phyloP scores from a whole-genome alignment of 1,140 invertebrate genomes.

The Drosophila eugracilis region DNA sequence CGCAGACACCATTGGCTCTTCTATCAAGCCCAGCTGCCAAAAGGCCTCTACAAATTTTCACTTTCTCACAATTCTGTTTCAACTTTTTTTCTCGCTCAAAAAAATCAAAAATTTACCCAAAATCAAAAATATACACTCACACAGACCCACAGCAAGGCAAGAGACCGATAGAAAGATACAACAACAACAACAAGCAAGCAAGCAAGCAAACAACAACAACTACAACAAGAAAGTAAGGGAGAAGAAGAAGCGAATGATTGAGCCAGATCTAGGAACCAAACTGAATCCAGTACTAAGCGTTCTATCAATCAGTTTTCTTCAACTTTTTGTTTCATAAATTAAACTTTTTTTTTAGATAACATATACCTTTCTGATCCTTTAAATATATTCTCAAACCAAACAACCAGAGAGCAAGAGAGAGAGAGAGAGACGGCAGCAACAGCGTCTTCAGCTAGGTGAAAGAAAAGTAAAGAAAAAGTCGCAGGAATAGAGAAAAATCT shows the following conservation, averaged over 20 bases:
- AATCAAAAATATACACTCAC: conserved; percentile 49
- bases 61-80: conserved; percentile 62
- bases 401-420: too few relatives aligned
- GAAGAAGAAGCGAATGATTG: background rate
- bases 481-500: too few relatives aligned
- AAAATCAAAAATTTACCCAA: conserved; percentile 57
- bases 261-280: background rate
- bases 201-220: conserved; percentile 1
- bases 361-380: background rate
- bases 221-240: background rate
- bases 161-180: too few relatives aligned
- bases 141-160: conserved; percentile 15
- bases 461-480: conserved; percentile 2
- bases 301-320: background rate
- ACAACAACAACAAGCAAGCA: conserved; percentile 20
- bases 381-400: background rate
- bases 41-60: conserved; percentile 38
- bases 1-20: conserved; percentile 36
- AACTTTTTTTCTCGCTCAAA: conserved; percentile 66
- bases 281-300: background rate
- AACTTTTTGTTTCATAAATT: too few relatives aligned
- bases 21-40: conserved; percentile 26
- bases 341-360: too few relatives aligned
- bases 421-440: background rate
- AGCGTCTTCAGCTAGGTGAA: background rate